Evolutionary conservation across 2,797 vertebrate species (phyloP), one percentile per base, ranked within the genome.

Genomic region (Acanthurus leucopareius): DNA sequence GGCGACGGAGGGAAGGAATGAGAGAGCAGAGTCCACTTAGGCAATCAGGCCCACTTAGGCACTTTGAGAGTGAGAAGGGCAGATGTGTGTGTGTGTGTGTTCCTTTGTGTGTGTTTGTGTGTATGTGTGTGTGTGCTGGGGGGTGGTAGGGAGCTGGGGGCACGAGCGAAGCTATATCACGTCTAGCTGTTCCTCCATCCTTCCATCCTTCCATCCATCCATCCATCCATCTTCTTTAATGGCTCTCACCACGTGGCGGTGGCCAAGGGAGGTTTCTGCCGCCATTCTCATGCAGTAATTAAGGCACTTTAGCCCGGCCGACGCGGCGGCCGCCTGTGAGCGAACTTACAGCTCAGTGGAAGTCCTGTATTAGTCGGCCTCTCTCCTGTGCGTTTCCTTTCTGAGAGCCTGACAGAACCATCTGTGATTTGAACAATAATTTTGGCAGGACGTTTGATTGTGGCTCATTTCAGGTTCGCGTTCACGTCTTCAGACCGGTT

Each of bases 1-100:
- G 77, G 86, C 64, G 78, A 85, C 79, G 83, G 80, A 86, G 68
- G 80, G 79, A 85, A 85, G 85, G 86, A 88, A 90, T 85, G 83
- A 84, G 83, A 85, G 84, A 86, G 86, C 88, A 88, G 68, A 73
- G 86, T 86, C 90, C 93, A 94, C 93, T 94, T 92, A 94, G 93
- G 93, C 92, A 94, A 94, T 95, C 94, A 93, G 90, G 86, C 83
- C 88, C 94, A 95, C 92, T 95, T 93, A 91, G 93, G 92, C 91
- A 89, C 93, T 93, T 88, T 91, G 81, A 83, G 90, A 90, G 90
- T 77, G 84, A 89, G 88, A 79, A 77, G 86, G 82, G 84, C 85
- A 78, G 83, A 69, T 63, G 60, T 65, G 82, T 78, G 75, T 73
- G 53, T 69, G 53, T 62, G 22, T 65, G 48, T 56, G 59, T 58